These are phyloP conservation scores for Archivesica marissinica DNA, from an alignment of 1,140 invertebrate genomes.

Conservation along the genomic window DNA sequence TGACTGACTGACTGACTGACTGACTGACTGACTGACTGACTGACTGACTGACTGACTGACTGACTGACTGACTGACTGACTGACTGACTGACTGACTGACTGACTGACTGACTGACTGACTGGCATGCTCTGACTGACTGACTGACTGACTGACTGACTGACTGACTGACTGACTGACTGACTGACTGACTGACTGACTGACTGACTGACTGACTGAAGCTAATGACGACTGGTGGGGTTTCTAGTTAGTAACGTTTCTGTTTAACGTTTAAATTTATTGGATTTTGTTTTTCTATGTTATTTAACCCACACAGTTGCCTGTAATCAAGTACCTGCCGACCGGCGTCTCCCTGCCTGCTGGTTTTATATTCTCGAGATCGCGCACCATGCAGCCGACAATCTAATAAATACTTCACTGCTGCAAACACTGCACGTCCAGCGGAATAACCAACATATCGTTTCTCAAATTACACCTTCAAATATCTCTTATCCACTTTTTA, in stretches of 20 bases:
- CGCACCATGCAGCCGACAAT: not conserved
- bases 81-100: too few species aligned
- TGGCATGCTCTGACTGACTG: too few species aligned
- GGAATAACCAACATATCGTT: constrained; percentile 18
- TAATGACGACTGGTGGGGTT: too few species aligned
- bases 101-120: too few species aligned
- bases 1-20: constrained; percentile 40
- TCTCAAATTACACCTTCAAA: constrained; percentile 28
- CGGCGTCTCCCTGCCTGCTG: not conserved
- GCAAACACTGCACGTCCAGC: not conserved
- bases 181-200: too few species aligned
- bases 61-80: too few species aligned
- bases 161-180: too few species aligned
- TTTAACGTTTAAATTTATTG: not conserved
- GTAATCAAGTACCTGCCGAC: not conserved
- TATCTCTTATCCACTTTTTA: constrained; percentile 34
- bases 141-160: too few species aligned
- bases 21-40: too few species aligned
- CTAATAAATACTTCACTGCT: too few species aligned
- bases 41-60: too few species aligned
- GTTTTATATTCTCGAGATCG: not conserved
- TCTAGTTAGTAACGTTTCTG: not conserved
- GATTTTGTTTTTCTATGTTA: not conserved
- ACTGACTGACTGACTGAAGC: too few species aligned
- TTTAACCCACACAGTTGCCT: not conserved